Base-by-base conservation (phyloP, 2,888 invertebrate genomes). In the Caprella mutica region DNA sequence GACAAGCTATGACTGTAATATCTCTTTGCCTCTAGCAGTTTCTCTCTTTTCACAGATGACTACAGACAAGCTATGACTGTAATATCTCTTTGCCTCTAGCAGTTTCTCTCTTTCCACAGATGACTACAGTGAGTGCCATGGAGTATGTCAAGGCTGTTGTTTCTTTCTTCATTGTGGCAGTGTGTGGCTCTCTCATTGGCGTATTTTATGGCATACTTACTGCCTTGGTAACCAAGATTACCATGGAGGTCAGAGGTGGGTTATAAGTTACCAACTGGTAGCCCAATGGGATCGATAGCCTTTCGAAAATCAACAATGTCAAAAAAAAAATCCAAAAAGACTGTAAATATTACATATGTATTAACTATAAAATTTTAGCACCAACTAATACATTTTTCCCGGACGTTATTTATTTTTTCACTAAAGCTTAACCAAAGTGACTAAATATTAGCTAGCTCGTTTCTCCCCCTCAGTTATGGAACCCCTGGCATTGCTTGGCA, bases 391-490 rank as follows among this genome's bases (percentile, higher is more conserved):
- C n/a, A n/a, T n/a, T n/a, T n/a, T n/a, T n/a, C n/a, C n/a, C n/a
- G n/a, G n/a, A n/a, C n/a, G n/a, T n/a, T n/a, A n/a, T n/a, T n/a
- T n/a, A n/a, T n/a, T n/a, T n/a, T n/a, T n/a, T n/a, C n/a, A n/a
- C n/a, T n/a, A n/a, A n/a, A n/a, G n/a, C n/a, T n/a, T n/a, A n/a
- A n/a, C n/a, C n/a, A n/a, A n/a, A n/a, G n/a, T n/a, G n/a, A n/a
- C n/a, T n/a, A n/a, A n/a, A n/a, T n/a, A n/a, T n/a, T n/a, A n/a
- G n/a, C n/a, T n/a, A n/a, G n/a, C n/a, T n/a, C n/a, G n/a, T n/a
- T n/a, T n/a, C n/a, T n/a, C n/a, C n/a, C n/a, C n/a, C n/a, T n/a
- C 69, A 78, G 78, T 78, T 42, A 75, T 77, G 8, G 78, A 79
- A 65, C 78, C 78, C 0, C 69, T 79, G 26, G 72, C 76, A 3